phyloP scores from a whole-genome alignment of 2,888 invertebrate genomes.

The Augochlorella aurata region DNA sequence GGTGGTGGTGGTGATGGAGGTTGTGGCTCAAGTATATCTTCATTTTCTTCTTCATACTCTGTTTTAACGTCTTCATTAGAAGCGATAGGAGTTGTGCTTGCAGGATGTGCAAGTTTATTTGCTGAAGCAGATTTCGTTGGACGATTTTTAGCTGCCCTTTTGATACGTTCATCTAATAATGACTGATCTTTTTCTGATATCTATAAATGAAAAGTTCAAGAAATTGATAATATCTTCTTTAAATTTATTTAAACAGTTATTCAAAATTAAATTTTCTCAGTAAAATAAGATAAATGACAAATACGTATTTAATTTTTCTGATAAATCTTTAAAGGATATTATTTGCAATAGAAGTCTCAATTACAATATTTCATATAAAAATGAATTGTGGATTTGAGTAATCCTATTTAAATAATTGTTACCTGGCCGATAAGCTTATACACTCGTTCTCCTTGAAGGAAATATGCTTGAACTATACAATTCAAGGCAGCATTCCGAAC shows the following conservation, averaged over 20 bases:
- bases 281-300: background rate
- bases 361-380: background rate
- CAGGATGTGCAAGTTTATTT: conserved; percentile 80
- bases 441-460: conserved; percentile 94
- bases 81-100: conserved; percentile 79
- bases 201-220: conserved; percentile 79
- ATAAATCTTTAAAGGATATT: conserved; percentile 8
- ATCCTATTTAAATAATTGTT: conserved; percentile 20
- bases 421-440: conserved; percentile 96
- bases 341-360: background rate
- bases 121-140: conserved; percentile 83
- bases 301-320: background rate
- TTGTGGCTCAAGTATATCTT: conserved; percentile 70
- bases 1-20: conserved; percentile 40
- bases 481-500: conserved; percentile 98
- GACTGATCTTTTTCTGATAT: conserved; percentile 97
- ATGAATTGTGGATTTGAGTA: background rate
- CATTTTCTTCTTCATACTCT: conserved; percentile 78
- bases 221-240: background rate
- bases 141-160: conserved; percentile 90
- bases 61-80: conserved; percentile 79
- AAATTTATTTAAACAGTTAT: background rate
- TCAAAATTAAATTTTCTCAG: background rate
- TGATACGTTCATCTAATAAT: conserved; percentile 97
- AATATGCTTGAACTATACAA: conserved; percentile 94